Conservation (phyloP, 2,113 vertebrate species). For the Pangasianodon hypophthalmus region DNA sequence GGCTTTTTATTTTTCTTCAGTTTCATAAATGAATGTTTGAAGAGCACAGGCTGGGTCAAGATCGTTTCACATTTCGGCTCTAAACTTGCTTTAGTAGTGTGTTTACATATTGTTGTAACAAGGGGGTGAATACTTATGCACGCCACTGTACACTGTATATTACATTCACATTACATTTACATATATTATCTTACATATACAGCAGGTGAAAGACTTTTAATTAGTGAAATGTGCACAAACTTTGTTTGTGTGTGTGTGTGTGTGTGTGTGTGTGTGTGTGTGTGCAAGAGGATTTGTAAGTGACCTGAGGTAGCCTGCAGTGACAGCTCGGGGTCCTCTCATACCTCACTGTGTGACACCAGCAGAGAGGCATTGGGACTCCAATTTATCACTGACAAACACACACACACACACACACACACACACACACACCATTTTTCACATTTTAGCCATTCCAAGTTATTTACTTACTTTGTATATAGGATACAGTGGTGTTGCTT, state of each 20-base stretch:
- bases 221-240: neutral
- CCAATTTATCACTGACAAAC: conserved; percentile 33
- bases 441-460: neutral
- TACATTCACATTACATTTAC: neutral
- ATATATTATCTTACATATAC: neutral
- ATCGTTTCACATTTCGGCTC: neutral
- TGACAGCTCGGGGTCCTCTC: conserved; percentile 15
- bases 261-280: neutral
- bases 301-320: conserved; percentile 5
- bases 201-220: neutral
- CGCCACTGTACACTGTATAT: neutral
- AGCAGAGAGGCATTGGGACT: neutral
- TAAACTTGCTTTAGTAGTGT: neutral
- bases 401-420: conserved; percentile 22
- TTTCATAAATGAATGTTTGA: no score
- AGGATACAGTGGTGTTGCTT: neutral
- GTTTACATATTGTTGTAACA: neutral
- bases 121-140: neutral
- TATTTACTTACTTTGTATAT: neutral
- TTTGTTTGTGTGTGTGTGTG: neutral
- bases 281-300: neutral
- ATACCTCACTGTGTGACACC: conserved; percentile 1
- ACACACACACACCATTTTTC: neutral
- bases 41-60: no score
- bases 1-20: no score